These are phyloP conservation scores for Gephyroberyx darwinii DNA, from an alignment of 2,797 vertebrate genomes.

Conservation along the genomic window DNA sequence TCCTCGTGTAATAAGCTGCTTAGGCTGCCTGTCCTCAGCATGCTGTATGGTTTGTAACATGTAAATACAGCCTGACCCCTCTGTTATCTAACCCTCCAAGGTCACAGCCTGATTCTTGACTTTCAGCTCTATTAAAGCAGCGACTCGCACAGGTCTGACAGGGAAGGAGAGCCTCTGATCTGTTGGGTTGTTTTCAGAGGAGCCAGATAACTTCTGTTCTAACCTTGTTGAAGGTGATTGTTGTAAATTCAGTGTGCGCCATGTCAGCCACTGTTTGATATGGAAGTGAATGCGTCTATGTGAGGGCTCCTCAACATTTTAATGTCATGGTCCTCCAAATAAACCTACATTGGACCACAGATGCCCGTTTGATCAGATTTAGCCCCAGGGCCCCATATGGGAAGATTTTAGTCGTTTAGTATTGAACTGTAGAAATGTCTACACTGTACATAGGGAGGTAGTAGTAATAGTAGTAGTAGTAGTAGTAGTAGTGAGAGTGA, in stretches of 20 bases:
- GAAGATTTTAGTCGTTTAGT: neutral
- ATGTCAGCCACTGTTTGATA: constrained; percentile 50
- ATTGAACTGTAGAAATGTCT: neutral
- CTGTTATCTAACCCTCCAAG: constrained; percentile 36
- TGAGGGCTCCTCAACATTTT: neutral
- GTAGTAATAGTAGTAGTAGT: too few species aligned
- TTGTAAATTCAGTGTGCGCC: neutral
- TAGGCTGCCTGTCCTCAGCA: constrained; percentile 21
- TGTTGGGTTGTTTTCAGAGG: constrained; percentile 15
- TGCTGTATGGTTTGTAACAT: constrained; percentile 14
- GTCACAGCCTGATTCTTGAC: constrained; percentile 36
- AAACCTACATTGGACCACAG: neutral
- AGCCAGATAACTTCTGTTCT: constrained; percentile 18
- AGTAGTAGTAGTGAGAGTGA: too few species aligned
- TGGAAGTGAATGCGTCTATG: neutral
- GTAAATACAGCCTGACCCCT: constrained; percentile 35
- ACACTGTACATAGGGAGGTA: too few species aligned
- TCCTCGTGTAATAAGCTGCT: constrained; percentile 21
- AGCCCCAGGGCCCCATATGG: neutral
- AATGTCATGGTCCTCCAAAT: neutral
- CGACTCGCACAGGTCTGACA: neutral
- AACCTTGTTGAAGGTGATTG: constrained; percentile 68
- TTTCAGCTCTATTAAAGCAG: constrained; percentile 15
- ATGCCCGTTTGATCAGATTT: neutral
- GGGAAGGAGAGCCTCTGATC: neutral